Base-by-base conservation (phyloP, 2,888 invertebrate species). In the Branchellion lobata region DNA sequence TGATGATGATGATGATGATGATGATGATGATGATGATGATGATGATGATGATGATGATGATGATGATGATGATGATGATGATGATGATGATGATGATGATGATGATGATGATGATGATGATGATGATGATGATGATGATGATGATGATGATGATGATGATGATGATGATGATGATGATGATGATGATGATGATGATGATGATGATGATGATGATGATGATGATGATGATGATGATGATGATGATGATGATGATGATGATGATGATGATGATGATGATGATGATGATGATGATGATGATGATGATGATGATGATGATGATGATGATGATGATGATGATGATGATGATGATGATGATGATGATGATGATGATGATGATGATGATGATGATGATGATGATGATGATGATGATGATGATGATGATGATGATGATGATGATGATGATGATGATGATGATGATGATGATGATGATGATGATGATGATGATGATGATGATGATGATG, bases 11-110 rank as follows among this genome's bases (percentile, higher is more conserved):
- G 65, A 65, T 65, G 65, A 65, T 24, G 29, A 65, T 27, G n/a
- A 65, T 65, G 65, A 65, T 65, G 65, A 65, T 27, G 65, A 65
- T 47, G 47, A 47, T 47, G 47, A 47, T 47, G 47, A 47, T 47
- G 47, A 47, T 47, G 29, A 65, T 65, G 65, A 65, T 65, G 65
- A 65, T 65, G 65, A 65, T 65, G 65, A 65, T 65, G 29, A 65
- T 65, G 65, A n/a, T 5, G n/a, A 65, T 5, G 29, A 65, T 8
- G 65, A 65, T 8, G 65, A 24, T 8, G 65, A 27, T 8, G 65
- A 65, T 8, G 65, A 65, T 8, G 65, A 27, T 8, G 65, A 65
- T 8, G 24, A 65, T 8, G 65, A 27, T 65, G 65, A 65, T 8
- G 65, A 65, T 65, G 65, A 65, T 65, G 65, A 65, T 8, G n/a